Evolutionary conservation across 1,140 invertebrate species (phyloP), one percentile per base, ranked within the genome.

Genomic region (Gonatopus flavifemur): DNA sequence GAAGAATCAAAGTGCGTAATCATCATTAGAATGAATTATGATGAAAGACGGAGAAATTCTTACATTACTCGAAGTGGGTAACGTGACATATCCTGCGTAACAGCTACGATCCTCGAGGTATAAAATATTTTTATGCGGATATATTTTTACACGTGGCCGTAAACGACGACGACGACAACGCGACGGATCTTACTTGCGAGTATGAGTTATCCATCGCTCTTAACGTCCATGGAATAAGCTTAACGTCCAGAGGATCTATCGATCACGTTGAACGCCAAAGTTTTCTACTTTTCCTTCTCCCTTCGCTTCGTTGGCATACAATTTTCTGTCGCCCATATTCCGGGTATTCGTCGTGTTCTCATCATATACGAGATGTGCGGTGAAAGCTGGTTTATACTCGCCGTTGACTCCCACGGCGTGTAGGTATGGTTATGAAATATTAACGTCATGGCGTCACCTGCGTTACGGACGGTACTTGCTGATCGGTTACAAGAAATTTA

Each of bases 351-450:
- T 55, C 52, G 36, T 51, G n/a, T n/a, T 46, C 28, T 20, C 52
- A 51, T 51, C 41, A 22, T 24, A 18, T 25, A 13, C 25, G 25
- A 6, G 25, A 9, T 9, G 25, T 30, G 28, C 15, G 28, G 48
- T 30, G 42, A 55, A 55, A 46, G 49, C 52, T 51, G 49, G n/a
- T 52, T 49, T 50, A 33, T n/a, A n/a, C n/a, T n/a, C 47, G 33
- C 43, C 47, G 40, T 44, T n/a, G 36, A 60, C 36, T 52, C 32
- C 36, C 42, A 40, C 40, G 31, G 39, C 38, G 38, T 48, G n/a
- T n/a, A n/a, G n/a, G n/a, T n/a, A 49, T 43, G 41, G 24, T 64
- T 57, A 61, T 66, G 57, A 62, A 64, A 61, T 64, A 61, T 66
- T 64, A 58, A 61, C 59, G 42, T 52, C 46, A 45, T 41, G 38